Percentiles rank a stretch among this genome's conserved stretches.
Evolutionary conservation across 2,888 invertebrate species (phyloP).

Genomic region (Octodonta nipae): DNA sequence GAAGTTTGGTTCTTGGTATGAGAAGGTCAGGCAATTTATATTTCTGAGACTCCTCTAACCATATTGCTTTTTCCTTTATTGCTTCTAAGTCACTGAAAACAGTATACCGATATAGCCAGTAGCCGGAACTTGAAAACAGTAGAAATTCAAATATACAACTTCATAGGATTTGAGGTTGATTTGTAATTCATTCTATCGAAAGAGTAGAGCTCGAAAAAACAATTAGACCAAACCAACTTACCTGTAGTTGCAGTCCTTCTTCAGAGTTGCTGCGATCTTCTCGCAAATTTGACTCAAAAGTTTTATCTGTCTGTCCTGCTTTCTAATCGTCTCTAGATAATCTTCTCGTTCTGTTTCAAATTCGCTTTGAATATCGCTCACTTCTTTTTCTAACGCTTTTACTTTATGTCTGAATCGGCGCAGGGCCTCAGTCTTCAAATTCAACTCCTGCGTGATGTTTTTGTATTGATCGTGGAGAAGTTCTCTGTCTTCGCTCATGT

Average conservation of each 20-base stretch:
- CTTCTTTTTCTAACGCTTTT: slow-evolving; percentile 54
- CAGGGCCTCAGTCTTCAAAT: slow-evolving; percentile 52
- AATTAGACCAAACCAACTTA: slow-evolving; percentile 25
- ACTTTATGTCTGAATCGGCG: slow-evolving; percentile 53
- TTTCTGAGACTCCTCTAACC: slow-evolving; percentile 60
- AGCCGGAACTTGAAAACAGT: not conserved
- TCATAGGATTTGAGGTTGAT: no score
- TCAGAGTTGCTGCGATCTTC: slow-evolving; percentile 53
- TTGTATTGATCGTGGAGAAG: slow-evolving; percentile 62
- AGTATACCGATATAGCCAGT: slow-evolving; percentile 1
- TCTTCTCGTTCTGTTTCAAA: slow-evolving; percentile 72
- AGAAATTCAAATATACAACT: no score
- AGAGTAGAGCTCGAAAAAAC: no score
- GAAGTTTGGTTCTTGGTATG: slow-evolving; percentile 52
- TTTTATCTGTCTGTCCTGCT: slow-evolving; percentile 56
- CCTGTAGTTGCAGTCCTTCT: slow-evolving; percentile 62
- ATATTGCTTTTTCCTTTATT: slow-evolving; percentile 52
- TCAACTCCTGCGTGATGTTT: slow-evolving; percentile 65
- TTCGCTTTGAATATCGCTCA: slow-evolving; percentile 64
- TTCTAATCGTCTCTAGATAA: slow-evolving; percentile 66
- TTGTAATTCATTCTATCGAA: no score
- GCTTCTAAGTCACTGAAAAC: slow-evolving; percentile 50
- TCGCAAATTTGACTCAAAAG: slow-evolving; percentile 51
- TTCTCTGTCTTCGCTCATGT: slow-evolving; percentile 55
- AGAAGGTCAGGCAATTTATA: slow-evolving; percentile 59